Evolutionary conservation across 2,797 vertebrate genomes (phyloP).

Genomic region (Glyptemys insculpta): DNA sequence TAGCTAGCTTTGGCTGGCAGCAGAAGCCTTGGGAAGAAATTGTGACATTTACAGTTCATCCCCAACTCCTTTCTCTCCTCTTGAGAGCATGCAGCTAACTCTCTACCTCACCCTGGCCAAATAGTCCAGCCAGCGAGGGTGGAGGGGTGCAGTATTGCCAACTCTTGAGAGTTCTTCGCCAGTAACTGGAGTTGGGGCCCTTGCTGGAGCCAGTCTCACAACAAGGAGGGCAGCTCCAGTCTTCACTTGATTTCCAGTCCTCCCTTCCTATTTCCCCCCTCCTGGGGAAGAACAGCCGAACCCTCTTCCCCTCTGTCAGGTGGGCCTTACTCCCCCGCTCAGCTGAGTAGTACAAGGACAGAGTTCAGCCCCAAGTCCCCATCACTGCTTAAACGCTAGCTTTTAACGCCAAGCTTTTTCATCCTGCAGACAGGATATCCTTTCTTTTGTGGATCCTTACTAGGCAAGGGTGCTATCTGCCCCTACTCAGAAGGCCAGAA

Average conservation of each 20-base stretch:
- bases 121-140: conserved; percentile 15
- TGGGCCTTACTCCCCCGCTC: not conserved
- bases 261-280: not conserved
- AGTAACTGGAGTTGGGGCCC: conserved; percentile 33
- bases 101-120: not conserved
- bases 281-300: too few relatives aligned
- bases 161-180: conserved; percentile 8
- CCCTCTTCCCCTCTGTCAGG: too few relatives aligned
- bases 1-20: conserved; percentile 35
- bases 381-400: not conserved
- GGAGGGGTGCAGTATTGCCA: conserved; percentile 27
- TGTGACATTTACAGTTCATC: conserved; percentile 34
- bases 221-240: conserved; percentile 54
- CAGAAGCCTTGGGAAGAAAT: conserved; percentile 43
- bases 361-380: not conserved
- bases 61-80: conserved; percentile 22
- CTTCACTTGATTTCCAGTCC: conserved; percentile 51
- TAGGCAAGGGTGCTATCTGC: conserved; percentile 36
- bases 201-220: not conserved
- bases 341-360: not conserved
- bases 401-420: not conserved
- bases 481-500: conserved; percentile 46
- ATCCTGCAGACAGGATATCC: not conserved
- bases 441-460: conserved; percentile 38
- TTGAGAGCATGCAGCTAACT: not conserved